A percentile compares a stretch with the other conserved stretches of the same genome.
phyloP scores from a whole-genome alignment of 2,797 vertebrate genomes.

The Aeoliscus strigatus region DNA sequence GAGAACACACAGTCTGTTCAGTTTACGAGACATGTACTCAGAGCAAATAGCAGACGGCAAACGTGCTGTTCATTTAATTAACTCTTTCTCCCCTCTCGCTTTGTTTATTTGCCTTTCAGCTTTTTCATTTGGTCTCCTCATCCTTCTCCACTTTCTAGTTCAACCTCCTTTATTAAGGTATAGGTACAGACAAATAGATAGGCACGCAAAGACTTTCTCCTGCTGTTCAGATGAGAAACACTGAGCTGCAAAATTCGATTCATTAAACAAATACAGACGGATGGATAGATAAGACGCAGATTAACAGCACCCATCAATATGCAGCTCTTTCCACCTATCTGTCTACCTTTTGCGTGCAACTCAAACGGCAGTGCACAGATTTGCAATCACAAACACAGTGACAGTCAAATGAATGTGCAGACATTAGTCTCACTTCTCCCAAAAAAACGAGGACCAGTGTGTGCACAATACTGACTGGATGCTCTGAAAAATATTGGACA shows the following conservation, averaged over 20 bases:
- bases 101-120: constrained; percentile 31
- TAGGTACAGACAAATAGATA: constrained; percentile 45
- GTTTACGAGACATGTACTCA: constrained; percentile 37
- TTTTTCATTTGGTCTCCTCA: constrained; percentile 10
- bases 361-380: constrained; percentile 35
- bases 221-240: constrained; percentile 45
- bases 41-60: constrained; percentile 36
- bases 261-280: constrained; percentile 72
- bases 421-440: constrained; percentile 39
- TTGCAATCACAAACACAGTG: constrained; percentile 31
- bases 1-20: constrained; percentile 35
- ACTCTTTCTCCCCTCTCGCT: constrained; percentile 40
- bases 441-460: constrained; percentile 34
- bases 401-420: constrained; percentile 25
- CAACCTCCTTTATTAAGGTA: constrained; percentile 40
- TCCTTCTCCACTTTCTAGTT: constrained; percentile 12
- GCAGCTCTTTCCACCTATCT: constrained; percentile 54
- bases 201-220: constrained; percentile 30
- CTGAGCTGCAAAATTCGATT: constrained; percentile 62
- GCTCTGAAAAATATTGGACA: constrained; percentile 32
- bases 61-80: constrained; percentile 46
- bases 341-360: constrained; percentile 37
- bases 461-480: constrained; percentile 33
- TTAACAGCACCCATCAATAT: constrained; percentile 68
- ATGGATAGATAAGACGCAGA: constrained; percentile 68